phyloP scores from a whole-genome alignment of 2,888 invertebrate species.

The Neoscelio sp. region DNA sequence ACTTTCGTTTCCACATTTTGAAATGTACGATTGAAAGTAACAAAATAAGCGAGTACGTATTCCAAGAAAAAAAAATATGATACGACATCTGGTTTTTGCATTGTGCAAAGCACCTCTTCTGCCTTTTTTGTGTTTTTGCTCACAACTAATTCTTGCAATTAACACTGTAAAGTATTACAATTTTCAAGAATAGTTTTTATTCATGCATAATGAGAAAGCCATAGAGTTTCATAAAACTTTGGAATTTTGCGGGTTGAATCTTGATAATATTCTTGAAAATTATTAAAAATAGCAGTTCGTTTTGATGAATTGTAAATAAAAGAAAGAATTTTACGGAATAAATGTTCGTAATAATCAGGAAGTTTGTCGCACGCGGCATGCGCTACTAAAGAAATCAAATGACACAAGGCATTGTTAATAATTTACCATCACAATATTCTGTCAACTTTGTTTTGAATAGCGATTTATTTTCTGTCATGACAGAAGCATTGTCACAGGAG shows the following conservation, averaged over 20 bases:
- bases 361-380: conserved; percentile 34
- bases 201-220: neutral
- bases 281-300: conserved; percentile 31
- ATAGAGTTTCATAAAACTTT: neutral
- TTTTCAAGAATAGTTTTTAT: too few relatives aligned
- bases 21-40: too few relatives aligned
- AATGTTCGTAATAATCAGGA: conserved; percentile 9
- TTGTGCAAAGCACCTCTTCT: too few relatives aligned
- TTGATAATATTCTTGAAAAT: conserved; percentile 14
- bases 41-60: too few relatives aligned
- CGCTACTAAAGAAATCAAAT: conserved; percentile 41
- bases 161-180: too few relatives aligned
- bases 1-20: too few relatives aligned
- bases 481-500: conserved; percentile 24
- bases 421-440: conserved; percentile 1
- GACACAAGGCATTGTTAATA: conserved; percentile 54
- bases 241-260: neutral
- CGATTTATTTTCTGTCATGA: conserved; percentile 10
- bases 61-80: too few relatives aligned
- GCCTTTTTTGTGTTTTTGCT: too few relatives aligned
- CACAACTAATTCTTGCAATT: too few relatives aligned
- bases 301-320: conserved; percentile 10
- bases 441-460: conserved; percentile 46
- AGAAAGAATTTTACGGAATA: neutral
- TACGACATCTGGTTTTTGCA: too few relatives aligned